Base-by-base conservation (phyloP, 2,797 vertebrate genomes). In the Xiphophorus birchmanni region DNA sequence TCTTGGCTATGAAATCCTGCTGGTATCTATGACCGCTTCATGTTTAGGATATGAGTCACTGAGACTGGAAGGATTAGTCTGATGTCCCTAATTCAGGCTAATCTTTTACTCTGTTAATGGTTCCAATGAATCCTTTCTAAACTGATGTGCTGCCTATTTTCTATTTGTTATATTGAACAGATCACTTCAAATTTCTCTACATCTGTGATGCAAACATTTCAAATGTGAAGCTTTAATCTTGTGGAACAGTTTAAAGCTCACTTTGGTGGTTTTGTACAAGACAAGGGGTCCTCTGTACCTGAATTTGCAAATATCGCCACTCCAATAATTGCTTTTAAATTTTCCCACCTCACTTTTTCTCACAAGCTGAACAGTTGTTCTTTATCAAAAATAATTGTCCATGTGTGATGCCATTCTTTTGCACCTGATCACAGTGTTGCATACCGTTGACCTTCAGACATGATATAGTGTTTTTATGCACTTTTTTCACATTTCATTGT, bases 71-170 rank as follows among this genome's bases (percentile, higher is more conserved):
- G 76, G 88, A 85, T 92, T 84, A 86, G 76, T 11, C 11, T 63
- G 76, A 74, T 74, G 82, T 86, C 21, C 50, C 50, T 8, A 54
- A 54, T 72, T 52, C 72, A 86, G 78, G 90, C 78, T 83, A 83
- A 90, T 90, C 58, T 82, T 88, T 89, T 50, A 87, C 87, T 84
- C 10, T 58, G 42, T 89, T 40, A 32, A 77, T 37, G 47, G 82
- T 78, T 72, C 65, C 72, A 18, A n/a, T 65, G 71, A 78, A 86
- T 69, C 21, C 10, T 26, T 42, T 32, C 32, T 32, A 82, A 74
- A 42, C 65, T 78, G 73, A 78, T 7, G 12, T 44, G n/a, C 45
- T 75, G 75, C n/a, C 18, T 84, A 48, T 89, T 79, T 80, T 56
- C 47, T 47, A 23, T 77, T 11, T 32, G 12, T 32, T 9, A 73